Evolutionary conservation across 2,888 invertebrate species (phyloP).

Genomic region (Ctena decussata): DNA sequence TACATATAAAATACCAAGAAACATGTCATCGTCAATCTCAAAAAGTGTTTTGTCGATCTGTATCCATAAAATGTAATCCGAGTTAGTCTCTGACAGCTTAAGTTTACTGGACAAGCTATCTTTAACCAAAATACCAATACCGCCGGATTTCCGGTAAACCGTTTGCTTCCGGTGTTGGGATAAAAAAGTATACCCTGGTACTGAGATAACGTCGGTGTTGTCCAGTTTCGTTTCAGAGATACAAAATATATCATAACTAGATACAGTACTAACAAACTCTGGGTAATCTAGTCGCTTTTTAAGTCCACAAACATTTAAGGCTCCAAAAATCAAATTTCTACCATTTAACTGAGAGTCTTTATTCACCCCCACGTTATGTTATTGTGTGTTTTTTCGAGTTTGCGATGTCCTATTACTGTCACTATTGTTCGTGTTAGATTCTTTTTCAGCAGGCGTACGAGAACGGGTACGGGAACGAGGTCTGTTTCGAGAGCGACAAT

Average conservation of each 20-base stretch:
- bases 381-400: not conserved
- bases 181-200: not conserved
- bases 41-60: not conserved
- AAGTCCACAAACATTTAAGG: not conserved
- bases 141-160: not conserved
- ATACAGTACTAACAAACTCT: not conserved
- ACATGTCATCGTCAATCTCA: not conserved
- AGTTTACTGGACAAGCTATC: not conserved
- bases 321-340: not conserved
- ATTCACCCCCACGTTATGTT: not conserved
- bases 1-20: not conserved
- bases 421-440: too few relatives aligned
- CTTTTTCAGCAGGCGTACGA: not conserved
- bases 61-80: conserved; percentile 6
- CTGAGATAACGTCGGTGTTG: not conserved
- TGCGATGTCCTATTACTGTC: too few relatives aligned
- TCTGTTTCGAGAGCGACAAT: not conserved
- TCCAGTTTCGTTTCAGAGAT: not conserved
- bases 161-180: not conserved
- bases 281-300: not conserved
- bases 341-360: not conserved
- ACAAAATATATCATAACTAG: not conserved
- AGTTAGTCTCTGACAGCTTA: not conserved
- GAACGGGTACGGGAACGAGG: not conserved
- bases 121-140: not conserved